Evolutionary conservation across 2,888 invertebrate genomes (phyloP).

Genomic region (Lydus trimaculatus): DNA sequence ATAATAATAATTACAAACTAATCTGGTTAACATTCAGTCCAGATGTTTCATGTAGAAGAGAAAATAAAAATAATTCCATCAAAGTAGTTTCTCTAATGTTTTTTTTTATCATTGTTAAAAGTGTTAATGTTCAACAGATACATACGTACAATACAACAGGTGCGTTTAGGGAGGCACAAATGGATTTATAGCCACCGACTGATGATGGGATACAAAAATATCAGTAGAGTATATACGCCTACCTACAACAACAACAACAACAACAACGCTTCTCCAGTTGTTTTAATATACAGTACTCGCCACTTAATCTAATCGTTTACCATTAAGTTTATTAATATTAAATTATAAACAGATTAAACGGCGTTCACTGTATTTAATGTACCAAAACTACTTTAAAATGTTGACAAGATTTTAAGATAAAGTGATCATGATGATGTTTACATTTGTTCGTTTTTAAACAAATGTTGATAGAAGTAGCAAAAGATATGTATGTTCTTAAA

Average conservation of each 20-base stretch:
- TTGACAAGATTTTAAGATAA: background rate
- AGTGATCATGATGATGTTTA: background rate
- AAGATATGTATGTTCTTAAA: background rate
- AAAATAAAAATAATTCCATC: conserved; percentile 31
- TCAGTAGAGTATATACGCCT: conserved; percentile 30
- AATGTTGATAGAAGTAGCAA: background rate
- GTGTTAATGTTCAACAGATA: conserved; percentile 36
- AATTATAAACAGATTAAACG: too few species aligned
- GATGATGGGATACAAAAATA: conserved; percentile 37
- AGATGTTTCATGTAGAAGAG: conserved; percentile 30
- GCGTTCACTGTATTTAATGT: background rate
- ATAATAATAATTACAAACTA: conserved; percentile 15
- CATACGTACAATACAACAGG: conserved; percentile 40
- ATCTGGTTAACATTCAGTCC: conserved; percentile 33
- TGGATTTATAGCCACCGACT: conserved; percentile 35
- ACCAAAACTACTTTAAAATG: background rate
- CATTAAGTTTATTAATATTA: background rate
- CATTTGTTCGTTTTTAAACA: background rate
- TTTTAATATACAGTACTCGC: background rate
- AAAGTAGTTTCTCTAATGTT: conserved; percentile 31
- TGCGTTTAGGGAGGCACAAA: conserved; percentile 32
- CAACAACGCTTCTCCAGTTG: conserved; percentile 2
- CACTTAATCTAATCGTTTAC: background rate
- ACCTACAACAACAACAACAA: conserved; percentile 25
- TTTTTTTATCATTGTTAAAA: conserved; percentile 34